Conservation (phyloP, 2,888 invertebrate species). For the Cheilosia scutellata region DNA sequence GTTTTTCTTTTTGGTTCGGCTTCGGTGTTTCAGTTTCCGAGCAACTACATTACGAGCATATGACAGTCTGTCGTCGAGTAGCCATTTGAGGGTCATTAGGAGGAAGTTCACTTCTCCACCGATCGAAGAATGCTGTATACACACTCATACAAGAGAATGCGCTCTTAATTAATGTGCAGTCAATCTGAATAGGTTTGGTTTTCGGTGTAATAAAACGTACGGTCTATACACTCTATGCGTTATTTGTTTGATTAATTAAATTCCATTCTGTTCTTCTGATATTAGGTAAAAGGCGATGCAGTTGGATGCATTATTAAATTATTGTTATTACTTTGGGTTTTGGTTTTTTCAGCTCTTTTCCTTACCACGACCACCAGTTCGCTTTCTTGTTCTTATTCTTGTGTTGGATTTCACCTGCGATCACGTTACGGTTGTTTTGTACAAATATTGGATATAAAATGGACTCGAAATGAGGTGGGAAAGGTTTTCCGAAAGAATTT, state of each 20-base stretch:
- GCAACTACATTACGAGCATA: constrained; percentile 27
- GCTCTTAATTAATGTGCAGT: constrained; percentile 74
- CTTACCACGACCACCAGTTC: background rate
- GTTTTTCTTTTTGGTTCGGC: constrained; percentile 62
- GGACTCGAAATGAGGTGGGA: constrained; percentile 16
- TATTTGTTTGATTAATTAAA: constrained; percentile 75
- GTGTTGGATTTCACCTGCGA: constrained; percentile 60
- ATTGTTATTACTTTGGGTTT: constrained; percentile 65
- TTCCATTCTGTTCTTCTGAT: constrained; percentile 58
- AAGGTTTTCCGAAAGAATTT: constrained; percentile 50
- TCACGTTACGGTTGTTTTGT: constrained; percentile 64
- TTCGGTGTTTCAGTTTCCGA: constrained; percentile 28
- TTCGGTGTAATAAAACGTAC: constrained; percentile 35
- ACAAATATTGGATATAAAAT: constrained; percentile 68
- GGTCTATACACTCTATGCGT: constrained; percentile 29
- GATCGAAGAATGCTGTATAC: constrained; percentile 12
- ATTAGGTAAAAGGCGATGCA: constrained; percentile 49
- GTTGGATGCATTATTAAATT: constrained; percentile 74
- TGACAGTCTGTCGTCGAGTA: constrained; percentile 60
- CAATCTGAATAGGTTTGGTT: constrained; percentile 61
- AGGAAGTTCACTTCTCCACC: constrained; percentile 49
- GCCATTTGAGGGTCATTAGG: constrained; percentile 69
- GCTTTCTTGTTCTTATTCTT: background rate
- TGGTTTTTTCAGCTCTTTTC: background rate
- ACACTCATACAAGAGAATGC: constrained; percentile 49